Evolutionary conservation across 2,113 vertebrate species (phyloP), one percentile per base, ranked within the genome.

Genomic region (Elgaria multicarinata): DNA sequence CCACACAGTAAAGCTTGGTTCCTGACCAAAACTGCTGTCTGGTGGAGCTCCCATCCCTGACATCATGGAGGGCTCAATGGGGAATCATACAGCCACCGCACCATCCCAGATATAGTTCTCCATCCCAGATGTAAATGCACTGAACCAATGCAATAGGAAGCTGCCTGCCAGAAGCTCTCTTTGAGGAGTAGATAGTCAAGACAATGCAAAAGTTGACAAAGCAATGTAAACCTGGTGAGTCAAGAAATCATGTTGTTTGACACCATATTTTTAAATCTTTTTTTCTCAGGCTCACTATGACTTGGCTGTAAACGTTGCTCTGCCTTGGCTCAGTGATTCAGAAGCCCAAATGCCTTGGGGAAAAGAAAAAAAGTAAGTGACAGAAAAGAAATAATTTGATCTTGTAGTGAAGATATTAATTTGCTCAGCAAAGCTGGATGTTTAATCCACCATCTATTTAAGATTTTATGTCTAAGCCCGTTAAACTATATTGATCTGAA

Each of bases 271-370:
- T 28, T 94, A 46, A 67, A 16, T 55, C 92, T 95, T 16, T 24
- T 39, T 22, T 18, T 33, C 4, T 9, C 91, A 99, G 98, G 97
- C 97, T 44, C 98, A 98, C 96, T 98, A 98, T 89, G 98, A 97
- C 93, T 96, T 99, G 89, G 97, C 98, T 46, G 92, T 98, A 85
- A 95, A 82, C 36, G 96, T 97, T 71, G 98, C 98, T 88, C 95
- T 98, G 58, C 97, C 97, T 91, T 98, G 98, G 98, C 83, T 98
- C 85, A 94, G 94, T 89, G 96, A 89, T 87, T 97, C 96, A 20
- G 95, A 96, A 92, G 95, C 92, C 83, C 91, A 93, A 1, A 89
- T 93, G 64, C 86, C 93, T 64, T 91, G 95, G 22, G 92, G 96
- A 85, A 95, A 92, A 94, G 93, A 97, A 87, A 90, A 97, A 90